phyloP scores from a whole-genome alignment of 2,113 vertebrate genomes.

The Tragelaphus buxtoni region DNA sequence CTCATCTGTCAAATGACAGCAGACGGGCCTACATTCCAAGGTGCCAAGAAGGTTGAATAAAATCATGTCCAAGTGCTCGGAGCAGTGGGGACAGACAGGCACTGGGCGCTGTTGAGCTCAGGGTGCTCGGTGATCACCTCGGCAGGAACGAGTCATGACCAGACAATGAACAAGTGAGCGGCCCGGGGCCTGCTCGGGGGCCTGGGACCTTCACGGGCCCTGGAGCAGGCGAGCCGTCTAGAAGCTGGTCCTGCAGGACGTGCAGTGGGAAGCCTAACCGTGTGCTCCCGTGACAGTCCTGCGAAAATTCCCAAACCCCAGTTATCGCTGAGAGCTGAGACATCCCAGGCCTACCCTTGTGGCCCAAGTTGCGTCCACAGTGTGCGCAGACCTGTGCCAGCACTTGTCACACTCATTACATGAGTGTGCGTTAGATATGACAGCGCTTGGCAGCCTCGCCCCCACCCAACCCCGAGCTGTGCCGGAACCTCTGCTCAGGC shows the following conservation, averaged over 20 bases:
- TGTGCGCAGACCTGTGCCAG: fast-evolving
- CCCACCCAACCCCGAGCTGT: not conserved
- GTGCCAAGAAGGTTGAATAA: not conserved
- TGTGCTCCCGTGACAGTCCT: not conserved
- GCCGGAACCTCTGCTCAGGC: not conserved
- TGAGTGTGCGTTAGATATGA: fast-evolving
- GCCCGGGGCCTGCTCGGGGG: not conserved
- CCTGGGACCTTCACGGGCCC: no score
- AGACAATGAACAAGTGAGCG: not conserved
- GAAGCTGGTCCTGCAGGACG: not conserved
- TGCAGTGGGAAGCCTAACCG: not conserved
- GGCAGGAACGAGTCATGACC: not conserved
- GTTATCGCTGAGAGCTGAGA: not conserved
- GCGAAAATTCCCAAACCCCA: not conserved
- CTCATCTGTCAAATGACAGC: no score
- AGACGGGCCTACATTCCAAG: fast-evolving
- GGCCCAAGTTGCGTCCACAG: fast-evolving
- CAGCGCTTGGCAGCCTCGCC: not conserved
- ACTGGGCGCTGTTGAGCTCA: not conserved
- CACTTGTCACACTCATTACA: not conserved
- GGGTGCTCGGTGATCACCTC: not conserved
- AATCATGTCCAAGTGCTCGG: not conserved
- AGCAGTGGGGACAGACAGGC: not conserved
- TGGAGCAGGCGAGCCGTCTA: not conserved
- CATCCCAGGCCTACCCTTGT: fast-evolving